Percentiles rank a stretch among this genome's conserved stretches.
These are phyloP conservation scores for Campylorhamphus procurvoides DNA, from an alignment of 2,113 vertebrate genomes.

Conservation along the genomic window DNA sequence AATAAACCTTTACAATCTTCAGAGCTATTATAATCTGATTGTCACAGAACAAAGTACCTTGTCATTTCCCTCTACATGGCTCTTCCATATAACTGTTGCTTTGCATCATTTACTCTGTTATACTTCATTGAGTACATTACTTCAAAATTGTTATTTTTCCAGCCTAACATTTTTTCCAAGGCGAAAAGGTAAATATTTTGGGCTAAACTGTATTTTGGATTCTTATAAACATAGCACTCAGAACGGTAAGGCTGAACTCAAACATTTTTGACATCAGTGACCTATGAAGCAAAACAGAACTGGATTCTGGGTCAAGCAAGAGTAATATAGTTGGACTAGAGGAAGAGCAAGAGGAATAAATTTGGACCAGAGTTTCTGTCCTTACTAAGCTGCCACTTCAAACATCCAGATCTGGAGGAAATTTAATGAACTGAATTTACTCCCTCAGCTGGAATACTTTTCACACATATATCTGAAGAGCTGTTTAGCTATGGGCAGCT, in stretches of 20 bases:
- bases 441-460: conserved; percentile 24
- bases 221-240: background rate
- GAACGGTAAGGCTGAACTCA: background rate
- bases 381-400: background rate
- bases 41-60: conserved; percentile 31
- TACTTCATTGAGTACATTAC: conserved; percentile 16
- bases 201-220: background rate
- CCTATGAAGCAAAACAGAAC: background rate
- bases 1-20: background rate
- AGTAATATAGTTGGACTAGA: background rate
- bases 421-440: background rate
- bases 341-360: background rate
- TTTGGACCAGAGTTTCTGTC: background rate
- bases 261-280: background rate
- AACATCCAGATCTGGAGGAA: conserved; percentile 11
- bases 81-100: background rate
- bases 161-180: background rate
- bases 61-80: background rate
- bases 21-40: conserved; percentile 40
- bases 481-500: background rate
- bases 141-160: conserved; percentile 15
- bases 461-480: conserved; percentile 2
- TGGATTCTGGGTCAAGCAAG: background rate
- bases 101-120: conserved; percentile 8
- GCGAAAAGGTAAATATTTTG: conserved; percentile 13